These are phyloP conservation scores for Danio choprae DNA, from an alignment of 2,797 vertebrate species.

Conservation along the genomic window DNA sequence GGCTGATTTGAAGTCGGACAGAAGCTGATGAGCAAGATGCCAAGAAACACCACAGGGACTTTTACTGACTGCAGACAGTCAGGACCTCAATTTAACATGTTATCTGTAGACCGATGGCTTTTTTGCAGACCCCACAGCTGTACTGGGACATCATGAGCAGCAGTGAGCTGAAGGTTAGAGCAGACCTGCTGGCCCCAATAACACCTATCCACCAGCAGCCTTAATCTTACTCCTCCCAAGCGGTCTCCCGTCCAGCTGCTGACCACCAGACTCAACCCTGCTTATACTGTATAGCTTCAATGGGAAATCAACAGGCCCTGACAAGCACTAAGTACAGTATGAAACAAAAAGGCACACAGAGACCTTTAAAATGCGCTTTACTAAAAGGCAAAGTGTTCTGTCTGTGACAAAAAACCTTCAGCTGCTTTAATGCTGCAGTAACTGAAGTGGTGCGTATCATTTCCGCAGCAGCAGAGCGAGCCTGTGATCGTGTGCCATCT, in stretches of 20 bases:
- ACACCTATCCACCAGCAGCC: neutral
- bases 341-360: neutral
- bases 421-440: slow-evolving; percentile 14
- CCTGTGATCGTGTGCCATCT: slow-evolving; percentile 23
- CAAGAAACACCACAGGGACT: neutral
- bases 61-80: neutral
- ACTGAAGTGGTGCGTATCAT: slow-evolving; percentile 22
- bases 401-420: neutral
- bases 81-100: slow-evolving; percentile 1
- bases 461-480: slow-evolving; percentile 14
- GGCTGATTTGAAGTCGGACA: neutral
- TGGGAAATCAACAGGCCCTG: neutral
- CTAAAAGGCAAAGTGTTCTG: neutral
- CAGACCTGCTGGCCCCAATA: slow-evolving; percentile 6
- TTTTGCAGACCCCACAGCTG: neutral
- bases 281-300: neutral
- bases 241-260: neutral
- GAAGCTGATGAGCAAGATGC: neutral
- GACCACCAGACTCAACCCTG: neutral
- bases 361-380: neutral
- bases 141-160: neutral
- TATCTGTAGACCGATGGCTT: neutral
- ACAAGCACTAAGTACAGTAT: neutral
- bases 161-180: neutral
- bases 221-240: slow-evolving; percentile 6